Evolutionary conservation across 2,888 invertebrate genomes (phyloP), one percentile per base, ranked within the genome.

Genomic region (Auanema freiburgensis): DNA sequence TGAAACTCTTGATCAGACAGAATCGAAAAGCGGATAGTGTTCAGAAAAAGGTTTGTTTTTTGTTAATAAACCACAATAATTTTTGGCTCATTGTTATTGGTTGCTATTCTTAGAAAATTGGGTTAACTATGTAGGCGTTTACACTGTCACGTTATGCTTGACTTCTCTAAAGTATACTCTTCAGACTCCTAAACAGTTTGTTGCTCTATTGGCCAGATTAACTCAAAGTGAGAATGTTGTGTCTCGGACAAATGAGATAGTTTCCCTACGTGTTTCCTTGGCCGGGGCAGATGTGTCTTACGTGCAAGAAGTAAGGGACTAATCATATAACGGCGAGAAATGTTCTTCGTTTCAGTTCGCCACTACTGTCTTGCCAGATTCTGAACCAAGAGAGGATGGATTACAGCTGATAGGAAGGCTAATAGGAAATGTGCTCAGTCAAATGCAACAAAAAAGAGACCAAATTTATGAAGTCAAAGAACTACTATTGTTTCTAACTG

Each of bases 101-200:
- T 33, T 33, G 4, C 8, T 5, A 21, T 46, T 46, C 10, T 46
- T 18, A 5, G 46, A 5, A 46, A 46, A 46, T 16, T 21, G 21
- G 46, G 46, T 46, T 21, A 46, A 18, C 46, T 18, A 21, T 46
- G 46, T 21, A 46, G 46, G 33, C 33, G 33, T 46, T 16, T 46
- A 5, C 16, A 21, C 46, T 5, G 8, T 16, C 16, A 18, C 10
- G 16, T 46, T 18, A 10, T 46, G 3, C 16, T 46, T 21, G 46
- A 21, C 16, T 46, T 46, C 21, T 46, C 46, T 21, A 46, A 46
- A 18, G 16, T 18, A 4, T 41, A 18, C 53, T 14, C 49, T 57
- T 8, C 49, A 59, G 59, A 59, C 33, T 46, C 60, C 60, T n/a
- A 21, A 49, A 18, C 60, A 60, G 43, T 55, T 60, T n/a, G 44